Base-by-base conservation (phyloP, 92 coral and sea anemone genomes). In the Blastomussa wellsi region DNA sequence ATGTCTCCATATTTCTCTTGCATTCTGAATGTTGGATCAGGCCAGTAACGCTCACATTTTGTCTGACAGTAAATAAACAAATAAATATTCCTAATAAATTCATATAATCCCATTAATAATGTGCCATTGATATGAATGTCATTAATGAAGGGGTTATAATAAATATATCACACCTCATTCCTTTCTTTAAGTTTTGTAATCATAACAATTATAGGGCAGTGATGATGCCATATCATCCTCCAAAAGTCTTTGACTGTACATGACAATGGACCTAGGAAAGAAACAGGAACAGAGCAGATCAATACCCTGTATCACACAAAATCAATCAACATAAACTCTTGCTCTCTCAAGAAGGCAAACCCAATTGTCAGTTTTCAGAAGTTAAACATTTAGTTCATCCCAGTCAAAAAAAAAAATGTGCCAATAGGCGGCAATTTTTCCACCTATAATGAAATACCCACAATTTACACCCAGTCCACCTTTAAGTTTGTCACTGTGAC, bases 1-100 rank as follows among this genome's bases (percentile, higher is more conserved):
- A 94, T 93, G 71, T 94, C 98, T 31, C 98, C 98, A 90, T 94
- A 94, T 74, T 88, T 94, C 79, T 94, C 98, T 90, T 94, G 98
- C 94, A 92, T 94, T 94, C 88, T 92, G 38, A 92, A 94, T 29
- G 92, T 94, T 44, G 98, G 98, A 78, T 94, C 98, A 15, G 98
- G 98, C 98, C 98, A 94, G 82, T 94, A 94, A 31, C 95, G 88
- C 72, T 94, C 98, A 86, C 98, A 94, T 88, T 94, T 94, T 66
- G 98, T 94, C 98, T 91, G 83, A 29, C 65, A 42, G 41, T 53
- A 57, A 48, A 33, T n/a, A n/a, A n/a, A n/a, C n/a, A n/a, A n/a
- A n/a, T n/a, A n/a, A n/a, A n/a, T n/a, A n/a, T n/a, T n/a, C n/a
- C n/a, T n/a, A n/a, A n/a, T n/a, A n/a, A n/a, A n/a, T n/a, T n/a